Base-by-base conservation (phyloP, 2,113 vertebrate species). In the Nerophis lumbriciformis region DNA sequence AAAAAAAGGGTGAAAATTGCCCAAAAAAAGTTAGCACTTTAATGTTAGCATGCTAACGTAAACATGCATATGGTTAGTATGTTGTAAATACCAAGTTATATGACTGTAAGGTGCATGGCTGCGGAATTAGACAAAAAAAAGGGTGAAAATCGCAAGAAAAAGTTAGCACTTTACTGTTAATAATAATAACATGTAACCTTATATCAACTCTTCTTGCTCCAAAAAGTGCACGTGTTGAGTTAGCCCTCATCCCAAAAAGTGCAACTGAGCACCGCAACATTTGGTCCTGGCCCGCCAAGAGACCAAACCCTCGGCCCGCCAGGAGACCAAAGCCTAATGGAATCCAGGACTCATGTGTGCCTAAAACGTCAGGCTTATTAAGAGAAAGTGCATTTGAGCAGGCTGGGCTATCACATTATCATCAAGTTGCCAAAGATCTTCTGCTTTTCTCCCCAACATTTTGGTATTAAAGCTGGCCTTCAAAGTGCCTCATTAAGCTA, bases 401-500 rank as follows among this genome's bases (percentile, higher is more conserved):
- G 82, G 71, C 80, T 84, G 78, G 83, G 80, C 85, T 79, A 88
- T 90, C 88, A 87, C 86, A 92, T 91, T 90, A 90, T 88, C 89
- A 83, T 87, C 81, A 89, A 89, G 87, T 83, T 84, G 85, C 83
- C 82, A 72, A 68, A 87, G 87, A 88, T 88, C 83, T 81, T 56
- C 76, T 75, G 69, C 81, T 85, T 87, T 90, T 90, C 87, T 83
- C 85, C 86, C 72, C 68, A 83, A 89, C 88, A 90, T 91, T 88
- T 89, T 81, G 84, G 90, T 88, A 89, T 91, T 90, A 90, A 88
- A 83, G 75, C 84, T 83, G 83, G 19, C 84, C 88, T 91, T 91
- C 87, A 90, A 90, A 91, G 88, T 79, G 79, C 70, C 88, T 90
- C 88, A 90, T 92, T 90, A 88, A 59, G 39, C 84, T 90, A 91